These are phyloP conservation scores for Diplazon laetatorius DNA, from an alignment of 2,888 invertebrate species.

Conservation along the genomic window DNA sequence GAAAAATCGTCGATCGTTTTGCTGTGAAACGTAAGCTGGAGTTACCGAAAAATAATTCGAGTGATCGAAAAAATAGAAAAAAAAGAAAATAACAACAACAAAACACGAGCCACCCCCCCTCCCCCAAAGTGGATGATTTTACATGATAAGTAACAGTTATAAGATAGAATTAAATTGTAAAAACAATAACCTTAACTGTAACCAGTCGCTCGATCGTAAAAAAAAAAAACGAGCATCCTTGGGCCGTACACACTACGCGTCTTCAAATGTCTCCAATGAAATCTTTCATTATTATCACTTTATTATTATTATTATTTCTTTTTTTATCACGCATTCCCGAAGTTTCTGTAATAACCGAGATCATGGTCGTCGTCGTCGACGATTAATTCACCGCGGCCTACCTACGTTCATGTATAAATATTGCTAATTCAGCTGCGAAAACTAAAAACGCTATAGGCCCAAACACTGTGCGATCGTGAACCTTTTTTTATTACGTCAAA, in stretches of 20 bases:
- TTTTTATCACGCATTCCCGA: conserved; percentile 40
- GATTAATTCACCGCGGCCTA: conserved; percentile 52
- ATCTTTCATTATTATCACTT: too few species aligned
- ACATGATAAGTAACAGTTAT: conserved; percentile 14
- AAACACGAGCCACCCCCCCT: conserved; percentile 3
- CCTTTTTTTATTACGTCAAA: conserved; percentile 36
- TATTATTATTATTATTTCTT: too few species aligned
- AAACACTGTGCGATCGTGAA: conserved; percentile 42
- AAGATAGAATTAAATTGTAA: conserved; percentile 35
- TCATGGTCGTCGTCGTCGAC: conserved; percentile 25
- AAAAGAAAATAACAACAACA: background rate
- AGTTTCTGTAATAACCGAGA: conserved; percentile 20
- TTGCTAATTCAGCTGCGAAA: conserved; percentile 36
- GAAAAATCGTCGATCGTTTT: conserved; percentile 37
- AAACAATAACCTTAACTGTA: conserved; percentile 39
- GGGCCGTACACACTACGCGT: conserved; percentile 32
- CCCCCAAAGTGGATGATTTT: conserved; percentile 6
- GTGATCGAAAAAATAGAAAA: conserved; percentile 17
- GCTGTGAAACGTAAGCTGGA: conserved; percentile 21
- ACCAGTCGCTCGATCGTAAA: conserved; percentile 15
- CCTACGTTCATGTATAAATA: conserved; percentile 56
- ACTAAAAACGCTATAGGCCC: conserved; percentile 26
- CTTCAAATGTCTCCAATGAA: conserved; percentile 32
- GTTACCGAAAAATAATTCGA: conserved; percentile 30
- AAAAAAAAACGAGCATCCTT: background rate